Base-by-base conservation (phyloP, 2,888 invertebrate genomes). In the Chorisops tibialis region DNA sequence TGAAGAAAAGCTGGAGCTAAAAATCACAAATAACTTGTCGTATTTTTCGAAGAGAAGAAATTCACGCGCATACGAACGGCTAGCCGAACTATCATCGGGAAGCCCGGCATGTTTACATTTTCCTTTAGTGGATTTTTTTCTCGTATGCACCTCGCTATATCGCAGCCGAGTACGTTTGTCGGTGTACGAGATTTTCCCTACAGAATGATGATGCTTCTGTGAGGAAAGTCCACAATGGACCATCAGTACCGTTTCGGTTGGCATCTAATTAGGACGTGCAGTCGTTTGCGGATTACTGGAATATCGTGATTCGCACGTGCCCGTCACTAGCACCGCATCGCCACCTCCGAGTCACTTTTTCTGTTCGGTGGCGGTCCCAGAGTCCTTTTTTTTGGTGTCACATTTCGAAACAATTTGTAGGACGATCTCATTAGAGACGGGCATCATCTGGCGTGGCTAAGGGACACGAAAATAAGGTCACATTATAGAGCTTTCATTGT, bases 201-300 rank as follows among this genome's bases (percentile, higher is more conserved):
- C 30, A 1, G 22, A 21, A 18, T 43, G 45, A 43, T 24, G 43
- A 11, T 5, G 24, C 43, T 30, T 30, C 56, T 43, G 56, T 9
- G 30, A 30, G 30, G 30, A 30, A 30, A 30, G 12, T 47, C 50
- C 14, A n/a, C 30, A 18, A 16, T 30, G n/a, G 18, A 22, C 21
- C 21, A 6, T 11, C 56, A 56, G 56, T 56, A 56, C 56, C 45
- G 39, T 56, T 45, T 39, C 56, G 56, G 56, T 56, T 56, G 56
- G 56, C 56, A 56, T 56, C 30, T 30, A 56, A 56, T 56, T 56
- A 45, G 56, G 56, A 56, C 56, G 56, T 45, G 45, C 16, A 30
- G 24, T 45, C 35, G 24, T 45, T 30, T 16, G 18, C 45, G 30
- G 30, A 14, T 16, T 56, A 18, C 30, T 43, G 19, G 18, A 56